These are phyloP conservation scores for Octodonta nipae DNA, from an alignment of 2,888 invertebrate genomes.

Conservation along the genomic window DNA sequence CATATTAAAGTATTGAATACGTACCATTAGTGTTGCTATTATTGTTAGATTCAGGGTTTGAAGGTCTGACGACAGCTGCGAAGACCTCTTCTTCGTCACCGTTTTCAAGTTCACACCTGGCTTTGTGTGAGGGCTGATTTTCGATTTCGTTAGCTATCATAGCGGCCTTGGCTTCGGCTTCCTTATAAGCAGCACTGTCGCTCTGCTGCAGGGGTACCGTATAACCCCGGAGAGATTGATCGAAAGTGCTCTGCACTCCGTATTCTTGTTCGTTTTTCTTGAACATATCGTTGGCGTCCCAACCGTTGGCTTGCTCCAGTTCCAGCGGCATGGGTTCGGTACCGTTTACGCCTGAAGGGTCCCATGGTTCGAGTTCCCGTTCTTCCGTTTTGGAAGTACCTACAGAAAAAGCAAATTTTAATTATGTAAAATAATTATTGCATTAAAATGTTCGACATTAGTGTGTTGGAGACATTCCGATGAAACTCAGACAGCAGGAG, in stretches of 20 bases:
- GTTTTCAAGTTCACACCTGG: slow-evolving; percentile 74
- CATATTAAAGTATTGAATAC: slow-evolving; percentile 2
- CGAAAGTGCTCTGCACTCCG: slow-evolving; percentile 80
- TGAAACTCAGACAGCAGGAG: too few relatives aligned
- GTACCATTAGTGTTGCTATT: slow-evolving; percentile 16
- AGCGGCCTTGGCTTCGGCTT: slow-evolving; percentile 74
- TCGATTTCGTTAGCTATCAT: slow-evolving; percentile 90
- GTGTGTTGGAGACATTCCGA: too few relatives aligned
- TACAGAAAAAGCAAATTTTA: too few relatives aligned
- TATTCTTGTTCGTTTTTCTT: slow-evolving; percentile 81
- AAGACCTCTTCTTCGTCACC: slow-evolving; percentile 81
- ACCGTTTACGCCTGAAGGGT: slow-evolving; percentile 44
- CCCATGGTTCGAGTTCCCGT: slow-evolving; percentile 85
- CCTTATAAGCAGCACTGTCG: slow-evolving; percentile 73
- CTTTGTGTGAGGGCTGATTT: slow-evolving; percentile 64
- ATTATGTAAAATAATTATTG: too few relatives aligned
- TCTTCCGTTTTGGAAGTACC: slow-evolving; percentile 40
- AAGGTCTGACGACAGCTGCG: slow-evolving; percentile 71
- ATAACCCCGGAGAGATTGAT: slow-evolving; percentile 81
- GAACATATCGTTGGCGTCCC: slow-evolving; percentile 97
- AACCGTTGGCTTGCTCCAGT: slow-evolving; percentile 78
- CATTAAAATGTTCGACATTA: too few relatives aligned
- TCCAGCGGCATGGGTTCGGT: slow-evolving; percentile 47
- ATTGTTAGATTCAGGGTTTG: slow-evolving; percentile 13
- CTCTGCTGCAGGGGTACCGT: slow-evolving; percentile 75